Base-by-base conservation (phyloP, 2,888 invertebrate species). In the Pomacea canaliculata region DNA sequence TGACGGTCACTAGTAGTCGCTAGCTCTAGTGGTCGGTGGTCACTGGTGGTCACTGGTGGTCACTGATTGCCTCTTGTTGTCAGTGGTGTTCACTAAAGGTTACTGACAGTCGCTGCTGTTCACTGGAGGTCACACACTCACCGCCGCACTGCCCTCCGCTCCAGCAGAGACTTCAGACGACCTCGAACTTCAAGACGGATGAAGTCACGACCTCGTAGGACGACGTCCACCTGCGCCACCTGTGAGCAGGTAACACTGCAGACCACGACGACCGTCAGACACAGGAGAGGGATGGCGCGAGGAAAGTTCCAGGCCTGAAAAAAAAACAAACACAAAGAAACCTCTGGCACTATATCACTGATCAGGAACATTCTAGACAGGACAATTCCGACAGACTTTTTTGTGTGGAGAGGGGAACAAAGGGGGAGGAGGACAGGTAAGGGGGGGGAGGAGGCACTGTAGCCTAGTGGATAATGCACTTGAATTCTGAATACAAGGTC, bases 281-380 rank as follows among this genome's bases (percentile, higher is more conserved):
- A 68, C 18, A 78, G 67, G 9, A 78, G 19, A n/a, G 78, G 78
- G 23, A 78, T 69, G n/a, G 78, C 68, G 49, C 63, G 76, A 19
- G 66, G 19, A 59, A 78, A 76, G 72, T 76, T 76, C 68, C 68
- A 68, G 12, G 63, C 63, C 63, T 23, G 27, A 27, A 8, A 63
- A 27, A 8, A 63, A 7, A 19, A 63, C 10, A 49, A 78, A 67
- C 12, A 49, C 49, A 65, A 74, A 59, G 37, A 70, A 70, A 67
- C 70, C 60, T 27, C 48, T 19, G n/a, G 0, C 37, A 37, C 37
- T 37, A 37, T 37, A 5, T 37, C 37, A 37, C 37, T 37, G 37
- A 37, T 1, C 37, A 37, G 37, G 5, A 5, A 37, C 37, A 37
- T 37, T 37, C 37, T 37, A 37, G 37, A 37, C 37, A 37, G 37